phyloP scores from a whole-genome alignment of 2,888 invertebrate species.

The Paralinhomoeus sp. region DNA sequence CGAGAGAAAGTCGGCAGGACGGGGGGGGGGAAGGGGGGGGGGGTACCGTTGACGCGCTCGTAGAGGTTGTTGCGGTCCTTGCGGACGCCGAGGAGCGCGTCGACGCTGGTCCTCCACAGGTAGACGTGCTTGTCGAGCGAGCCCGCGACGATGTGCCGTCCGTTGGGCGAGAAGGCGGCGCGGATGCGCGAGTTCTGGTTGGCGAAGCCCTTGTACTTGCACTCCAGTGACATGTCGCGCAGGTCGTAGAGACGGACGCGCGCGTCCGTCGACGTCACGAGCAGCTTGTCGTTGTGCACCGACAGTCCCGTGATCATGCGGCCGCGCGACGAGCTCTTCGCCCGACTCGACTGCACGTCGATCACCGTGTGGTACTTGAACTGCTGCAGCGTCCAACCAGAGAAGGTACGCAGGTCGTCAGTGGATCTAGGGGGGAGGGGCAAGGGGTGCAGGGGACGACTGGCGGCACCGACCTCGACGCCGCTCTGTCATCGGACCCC shows the following conservation, averaged over 20 bases:
- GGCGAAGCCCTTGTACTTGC: slow-evolving; percentile 72
- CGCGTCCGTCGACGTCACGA: slow-evolving; percentile 93
- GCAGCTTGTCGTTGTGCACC: slow-evolving; percentile 34
- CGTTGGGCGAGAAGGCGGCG: slow-evolving; percentile 81
- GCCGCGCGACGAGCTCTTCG: slow-evolving; percentile 77
- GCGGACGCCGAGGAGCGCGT: slow-evolving; percentile 68
- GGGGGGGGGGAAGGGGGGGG: no score
- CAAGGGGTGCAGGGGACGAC: no score
- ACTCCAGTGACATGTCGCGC: slow-evolving; percentile 70
- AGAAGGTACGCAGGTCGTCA: background rate
- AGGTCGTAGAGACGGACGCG: slow-evolving; percentile 83
- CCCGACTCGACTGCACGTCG: slow-evolving; percentile 72
- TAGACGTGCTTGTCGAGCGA: slow-evolving; percentile 70
- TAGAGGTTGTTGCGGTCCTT: slow-evolving; percentile 88
- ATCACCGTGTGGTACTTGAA: slow-evolving; percentile 93
- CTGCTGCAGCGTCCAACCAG: slow-evolving; percentile 36
- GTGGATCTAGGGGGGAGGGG: background rate
- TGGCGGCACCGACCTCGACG: no score
- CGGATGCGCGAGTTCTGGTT: slow-evolving; percentile 30
- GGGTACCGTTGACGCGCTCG: slow-evolving; percentile 74
- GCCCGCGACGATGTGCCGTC: slow-evolving; percentile 85
- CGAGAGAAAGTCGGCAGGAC: no score
- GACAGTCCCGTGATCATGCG: slow-evolving; percentile 85
- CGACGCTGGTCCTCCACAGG: slow-evolving; percentile 90
- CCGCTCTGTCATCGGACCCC: no score